These are phyloP conservation scores for Drosophila robusta DNA, from an alignment of 2,888 invertebrate genomes.

Conservation along the genomic window DNA sequence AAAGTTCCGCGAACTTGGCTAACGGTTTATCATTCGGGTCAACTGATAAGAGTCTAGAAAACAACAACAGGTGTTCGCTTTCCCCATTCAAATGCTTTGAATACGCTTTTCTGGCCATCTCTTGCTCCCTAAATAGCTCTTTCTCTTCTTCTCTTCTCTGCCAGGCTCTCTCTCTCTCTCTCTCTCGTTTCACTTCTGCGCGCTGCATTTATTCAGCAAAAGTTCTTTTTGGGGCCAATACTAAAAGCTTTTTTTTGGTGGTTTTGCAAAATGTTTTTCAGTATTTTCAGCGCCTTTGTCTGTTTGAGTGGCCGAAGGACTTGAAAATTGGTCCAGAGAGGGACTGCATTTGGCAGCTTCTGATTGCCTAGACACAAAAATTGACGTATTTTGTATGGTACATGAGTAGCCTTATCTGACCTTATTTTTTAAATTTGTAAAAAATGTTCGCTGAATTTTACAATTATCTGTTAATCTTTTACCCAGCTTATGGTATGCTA, in stretches of 20 bases:
- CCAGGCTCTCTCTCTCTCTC: too few species aligned
- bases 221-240: constrained; percentile 19
- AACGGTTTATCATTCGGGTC: not conserved
- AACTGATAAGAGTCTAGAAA: constrained; percentile 36
- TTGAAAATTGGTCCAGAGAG: constrained; percentile 30
- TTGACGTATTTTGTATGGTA: constrained; percentile 45
- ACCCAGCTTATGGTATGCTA: not conserved
- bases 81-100: constrained; percentile 7
- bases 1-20: not conserved
- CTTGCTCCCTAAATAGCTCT: not conserved
- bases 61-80: constrained; percentile 54
- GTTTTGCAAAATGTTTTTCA: constrained; percentile 48
- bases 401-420: not conserved
- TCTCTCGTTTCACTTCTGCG: constrained; percentile 59
- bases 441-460: constrained; percentile 4
- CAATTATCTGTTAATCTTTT: not conserved
- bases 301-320: constrained; percentile 60
- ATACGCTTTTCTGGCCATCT: not conserved
- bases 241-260: constrained; percentile 44
- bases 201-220: constrained; percentile 65
- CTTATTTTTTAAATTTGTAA: not conserved
- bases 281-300: constrained; percentile 73
- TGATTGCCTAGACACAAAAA: constrained; percentile 53
- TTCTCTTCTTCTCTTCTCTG: not conserved
- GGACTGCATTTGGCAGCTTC: constrained; percentile 60